Percentiles rank a stretch among this genome's conserved stretches.
These are phyloP conservation scores for Gymnocypris eckloni DNA, from an alignment of 2,797 vertebrate species.

Conservation along the genomic window DNA sequence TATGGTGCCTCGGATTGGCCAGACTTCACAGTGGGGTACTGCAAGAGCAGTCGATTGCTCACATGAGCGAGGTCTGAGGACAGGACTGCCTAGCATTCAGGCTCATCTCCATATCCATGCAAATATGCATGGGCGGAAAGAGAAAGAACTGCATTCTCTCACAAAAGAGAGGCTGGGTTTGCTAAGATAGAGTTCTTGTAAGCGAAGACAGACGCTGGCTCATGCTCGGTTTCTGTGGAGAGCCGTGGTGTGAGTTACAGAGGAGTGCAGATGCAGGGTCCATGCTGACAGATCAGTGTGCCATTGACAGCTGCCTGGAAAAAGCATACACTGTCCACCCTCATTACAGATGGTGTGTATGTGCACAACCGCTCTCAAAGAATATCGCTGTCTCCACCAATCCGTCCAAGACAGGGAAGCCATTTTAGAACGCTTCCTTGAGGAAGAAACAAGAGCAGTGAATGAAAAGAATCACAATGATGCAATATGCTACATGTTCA, in stretches of 20 bases:
- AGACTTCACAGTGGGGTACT: slow-evolving; percentile 41
- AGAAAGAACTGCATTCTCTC: slow-evolving; percentile 16
- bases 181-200: slow-evolving; percentile 38
- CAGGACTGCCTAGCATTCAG: slow-evolving; percentile 42
- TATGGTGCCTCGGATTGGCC: slow-evolving; percentile 47
- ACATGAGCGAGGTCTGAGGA: slow-evolving; percentile 44
- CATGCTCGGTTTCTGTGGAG: not conserved
- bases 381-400: slow-evolving; percentile 53
- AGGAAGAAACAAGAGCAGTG: slow-evolving; percentile 35
- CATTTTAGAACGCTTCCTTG: slow-evolving; percentile 48
- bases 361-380: slow-evolving; percentile 46
- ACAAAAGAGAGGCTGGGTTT: slow-evolving; percentile 43
- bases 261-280: slow-evolving; percentile 63
- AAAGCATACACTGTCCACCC: slow-evolving; percentile 61
- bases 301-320: slow-evolving; percentile 65
- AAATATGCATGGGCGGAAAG: slow-evolving; percentile 8
- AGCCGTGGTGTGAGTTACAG: slow-evolving; percentile 56
- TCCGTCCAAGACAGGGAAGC: slow-evolving; percentile 51
- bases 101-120: slow-evolving; percentile 45
- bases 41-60: slow-evolving; percentile 47
- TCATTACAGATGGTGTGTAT: slow-evolving; percentile 54
- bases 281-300: slow-evolving; percentile 63
- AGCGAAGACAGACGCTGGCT: slow-evolving; percentile 35
- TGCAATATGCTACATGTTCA: slow-evolving; percentile 37
- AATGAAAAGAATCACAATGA: slow-evolving; percentile 47